These are phyloP conservation scores for Psix sp. DNA, from an alignment of 1,140 invertebrate genomes.

Conservation along the genomic window DNA sequence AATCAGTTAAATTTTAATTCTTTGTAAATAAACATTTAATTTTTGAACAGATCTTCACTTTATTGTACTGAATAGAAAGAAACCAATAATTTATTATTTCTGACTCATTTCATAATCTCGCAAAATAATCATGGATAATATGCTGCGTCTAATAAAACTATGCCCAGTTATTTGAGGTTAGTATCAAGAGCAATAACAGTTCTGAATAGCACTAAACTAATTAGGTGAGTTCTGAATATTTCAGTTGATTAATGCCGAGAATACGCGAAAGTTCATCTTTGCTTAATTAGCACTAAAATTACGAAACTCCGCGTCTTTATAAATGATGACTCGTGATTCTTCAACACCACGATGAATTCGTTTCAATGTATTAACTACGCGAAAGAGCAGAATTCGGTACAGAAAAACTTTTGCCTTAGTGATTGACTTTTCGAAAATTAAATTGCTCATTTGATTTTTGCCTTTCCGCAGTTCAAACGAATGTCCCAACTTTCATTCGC, in stretches of 20 bases:
- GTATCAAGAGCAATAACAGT: conserved; percentile 24
- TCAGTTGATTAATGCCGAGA: conserved; percentile 27
- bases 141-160: conserved; percentile 31
- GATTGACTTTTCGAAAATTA: conserved; percentile 16
- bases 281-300: conserved; percentile 33
- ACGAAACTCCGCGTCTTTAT: conserved; percentile 25
- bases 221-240: conserved; percentile 35
- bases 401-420: conserved; percentile 18
- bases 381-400: conserved; percentile 2
- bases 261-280: conserved; percentile 39
- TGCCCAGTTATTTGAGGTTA: conserved; percentile 31
- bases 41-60: too few species aligned
- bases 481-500: too few species aligned
- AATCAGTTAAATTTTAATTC: too few species aligned
- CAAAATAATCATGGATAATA: conserved; percentile 16
- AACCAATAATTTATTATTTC: conserved; percentile 4
- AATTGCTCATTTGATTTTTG: conserved; percentile 14
- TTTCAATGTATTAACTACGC: conserved; percentile 23
- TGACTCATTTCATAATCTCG: conserved; percentile 23
- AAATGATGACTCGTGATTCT: conserved; percentile 28
- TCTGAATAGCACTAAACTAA: conserved; percentile 25
- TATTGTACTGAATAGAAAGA: conserved; percentile 6
- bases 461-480: too few species aligned
- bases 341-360: conserved; percentile 11
- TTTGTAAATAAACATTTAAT: too few species aligned